Evolutionary conservation across 2,113 vertebrate species (phyloP), one percentile per base, ranked within the genome.

Genomic region (Anseranas semipalmata): DNA sequence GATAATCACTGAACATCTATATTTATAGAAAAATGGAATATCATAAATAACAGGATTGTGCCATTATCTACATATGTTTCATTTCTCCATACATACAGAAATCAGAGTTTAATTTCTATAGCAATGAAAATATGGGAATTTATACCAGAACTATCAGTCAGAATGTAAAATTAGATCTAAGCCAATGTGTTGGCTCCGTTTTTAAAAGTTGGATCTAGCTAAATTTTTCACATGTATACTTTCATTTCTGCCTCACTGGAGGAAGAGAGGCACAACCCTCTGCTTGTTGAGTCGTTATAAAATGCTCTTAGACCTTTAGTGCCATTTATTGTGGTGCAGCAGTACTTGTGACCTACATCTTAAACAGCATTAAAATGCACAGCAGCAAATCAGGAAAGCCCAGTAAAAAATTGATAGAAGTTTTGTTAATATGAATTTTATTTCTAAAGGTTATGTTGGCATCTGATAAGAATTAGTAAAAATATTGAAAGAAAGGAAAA

Each of bases 1-100:
- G 96, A 94, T 91, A 97, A 97, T 94, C 81, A 95, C n/a, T 71
- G 66, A 96, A 91, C 91, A 94, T 95, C 89, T 97, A 94, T 94
- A 97, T 97, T 96, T 96, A 97, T 94, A 89, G 95, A 95, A 85
- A 95, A 94, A 96, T 67, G 52, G 89, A 96, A 96, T 91, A 77
- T 96, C 68, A 94, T 89, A 96, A 97, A 97, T 96, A 85, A 85
- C 87, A 63, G 62, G 92, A 96, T 92, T 95, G 59, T 94, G 89
- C 68, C 95, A 87, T 93, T 95, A 96, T 85, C 88, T 96, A 96
- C 93, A 96, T 94, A 93, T 89, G 48, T 67, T 60, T 16, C 70
- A 85, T 78, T 95, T 60, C 67, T 93, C 75, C 91, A 68, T 43
- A 74, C 53, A 90, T 90, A 89, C 24, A 88, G 72, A 75, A 91